These are phyloP conservation scores for Pandemis corylana DNA, from an alignment of 2,888 invertebrate genomes.

Conservation along the genomic window DNA sequence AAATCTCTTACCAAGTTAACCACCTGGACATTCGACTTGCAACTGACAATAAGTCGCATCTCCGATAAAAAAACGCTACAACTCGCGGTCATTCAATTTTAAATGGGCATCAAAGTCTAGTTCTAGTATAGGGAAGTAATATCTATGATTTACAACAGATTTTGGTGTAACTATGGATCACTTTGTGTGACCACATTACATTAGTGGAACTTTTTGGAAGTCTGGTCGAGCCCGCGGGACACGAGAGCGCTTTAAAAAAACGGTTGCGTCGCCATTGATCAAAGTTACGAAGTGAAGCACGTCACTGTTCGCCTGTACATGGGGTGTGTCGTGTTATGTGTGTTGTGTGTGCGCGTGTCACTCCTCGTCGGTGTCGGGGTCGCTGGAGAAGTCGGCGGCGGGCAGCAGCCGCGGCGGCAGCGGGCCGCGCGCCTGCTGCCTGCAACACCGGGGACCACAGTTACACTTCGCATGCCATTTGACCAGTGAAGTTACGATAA, in stretches of 20 bases:
- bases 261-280: not conserved
- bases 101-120: not conserved
- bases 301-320: not conserved
- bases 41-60: not conserved
- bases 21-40: not conserved
- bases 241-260: not conserved
- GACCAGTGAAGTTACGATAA: too few relatives aligned
- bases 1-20: too few relatives aligned
- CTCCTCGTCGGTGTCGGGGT: conserved; percentile 97
- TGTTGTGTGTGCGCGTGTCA: conserved; percentile 67
- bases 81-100: not conserved
- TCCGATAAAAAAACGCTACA: not conserved
- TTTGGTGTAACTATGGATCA: not conserved
- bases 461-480: too few relatives aligned
- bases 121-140: not conserved
- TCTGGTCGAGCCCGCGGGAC: too few relatives aligned
- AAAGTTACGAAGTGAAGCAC: not conserved
- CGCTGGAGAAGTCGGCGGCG: conserved; percentile 91
- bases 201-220: too few relatives aligned
- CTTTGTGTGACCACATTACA: not conserved
- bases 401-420: conserved; percentile 87
- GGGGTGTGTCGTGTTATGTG: conserved; percentile 19
- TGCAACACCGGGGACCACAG: conserved; percentile 61
- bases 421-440: conserved; percentile 90
- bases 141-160: not conserved